A percentile compares a stretch with the other conserved stretches of the same genome.
Conservation (phyloP, 2,113 vertebrate genomes). For the Etheostoma cragini region DNA sequence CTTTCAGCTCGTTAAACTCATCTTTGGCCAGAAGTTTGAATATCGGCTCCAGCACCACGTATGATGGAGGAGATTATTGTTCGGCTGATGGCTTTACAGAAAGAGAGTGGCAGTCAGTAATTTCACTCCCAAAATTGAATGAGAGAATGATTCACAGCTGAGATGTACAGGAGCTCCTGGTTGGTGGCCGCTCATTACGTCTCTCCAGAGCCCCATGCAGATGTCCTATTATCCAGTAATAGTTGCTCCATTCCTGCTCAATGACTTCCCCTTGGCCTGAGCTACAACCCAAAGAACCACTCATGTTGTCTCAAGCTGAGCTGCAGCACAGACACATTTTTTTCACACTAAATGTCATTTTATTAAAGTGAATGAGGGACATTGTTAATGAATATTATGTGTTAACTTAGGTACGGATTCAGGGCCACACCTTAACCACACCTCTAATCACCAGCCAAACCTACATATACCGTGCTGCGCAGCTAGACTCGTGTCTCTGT, state of each 20-base stretch:
- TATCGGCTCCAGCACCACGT: conserved; percentile 22
- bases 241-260: conserved; percentile 29
- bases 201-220: conserved; percentile 37
- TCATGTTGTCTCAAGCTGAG: not conserved
- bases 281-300: not conserved
- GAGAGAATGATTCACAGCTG: conserved; percentile 49
- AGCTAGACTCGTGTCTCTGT: no score
- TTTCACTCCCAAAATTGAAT: conserved; percentile 37
- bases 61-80: conserved; percentile 53
- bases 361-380: not conserved
- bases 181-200: conserved; percentile 37
- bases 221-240: conserved; percentile 64
- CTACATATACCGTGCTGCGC: no score
- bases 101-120: conserved; percentile 28
- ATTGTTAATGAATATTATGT: not conserved
- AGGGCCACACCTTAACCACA: no score
- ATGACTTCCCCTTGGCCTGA: conserved; percentile 45
- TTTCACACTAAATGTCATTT: not conserved
- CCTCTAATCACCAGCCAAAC: no score
- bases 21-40: conserved; percentile 40
- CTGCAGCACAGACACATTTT: not conserved
- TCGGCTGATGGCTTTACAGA: conserved; percentile 48
- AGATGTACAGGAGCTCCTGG: conserved; percentile 24
- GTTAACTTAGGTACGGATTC: no score
- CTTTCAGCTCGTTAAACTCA: conserved; percentile 48